Evolutionary conservation across 1,140 invertebrate species (phyloP), one percentile per base, ranked within the genome.

Genomic region (Pogonus chalceus): DNA sequence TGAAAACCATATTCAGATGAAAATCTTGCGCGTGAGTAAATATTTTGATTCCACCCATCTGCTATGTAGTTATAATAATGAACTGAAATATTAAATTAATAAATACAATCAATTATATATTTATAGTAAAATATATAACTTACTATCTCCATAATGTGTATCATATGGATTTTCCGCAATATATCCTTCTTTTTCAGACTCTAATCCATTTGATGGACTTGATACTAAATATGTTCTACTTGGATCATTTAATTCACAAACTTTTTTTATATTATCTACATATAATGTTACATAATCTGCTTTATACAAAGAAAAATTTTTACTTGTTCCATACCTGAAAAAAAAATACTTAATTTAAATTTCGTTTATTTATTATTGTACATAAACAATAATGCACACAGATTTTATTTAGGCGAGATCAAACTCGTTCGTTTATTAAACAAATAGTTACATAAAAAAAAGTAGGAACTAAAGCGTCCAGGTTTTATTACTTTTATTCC

Each of bases 1-100:
- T 98, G 93, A 58, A 92, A 87, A 10, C 96, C 96, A 68, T 96
- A 99, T 70, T 99, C 96, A 0, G 94, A 96, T 16, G 85, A 80
- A 71, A 98, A 96, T 57, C 95, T 78, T 0, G 91, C 80, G 12
- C 76, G 77, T 0, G 88, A 88, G 70, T 85, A 96, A 4, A 77
- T 82, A 37, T 74, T 79, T 16, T 80, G 74, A 57, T 88, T 69
- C 92, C 92, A 98, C 47, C 83, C 80, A 65, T 97, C 84, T 53
- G 70, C 69, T 0, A 83, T 18, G 65, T 98, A 96, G 62, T 92
- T 89, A 66, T 98, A 98, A 65, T 87, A 94, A 66, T 98, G 95
- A 47, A 92, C 87, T 89, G 61, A 54, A 76, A 76, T 31, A 7
- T 7, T n/a, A 14, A 31, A 2, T 20, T 4, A 3, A 26, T 22